A percentile compares a stretch with the other conserved stretches of the same genome.
Conservation (phyloP, 2,113 vertebrate genomes). For the Turnix velox region DNA sequence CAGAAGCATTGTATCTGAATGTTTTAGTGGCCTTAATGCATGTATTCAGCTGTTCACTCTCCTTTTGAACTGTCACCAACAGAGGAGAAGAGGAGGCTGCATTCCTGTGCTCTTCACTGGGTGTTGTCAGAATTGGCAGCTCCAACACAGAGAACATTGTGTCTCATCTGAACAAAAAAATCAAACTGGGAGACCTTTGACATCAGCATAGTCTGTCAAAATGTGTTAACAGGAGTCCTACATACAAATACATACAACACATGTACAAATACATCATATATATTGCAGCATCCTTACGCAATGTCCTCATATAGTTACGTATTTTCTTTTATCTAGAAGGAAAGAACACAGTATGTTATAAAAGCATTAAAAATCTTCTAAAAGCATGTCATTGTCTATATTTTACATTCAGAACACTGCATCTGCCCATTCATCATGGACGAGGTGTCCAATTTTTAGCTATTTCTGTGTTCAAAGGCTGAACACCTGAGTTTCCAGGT, state of each 20-base stretch:
- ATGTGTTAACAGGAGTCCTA: background rate
- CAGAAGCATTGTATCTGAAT: background rate
- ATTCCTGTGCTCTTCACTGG: background rate
- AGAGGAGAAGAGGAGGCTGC: background rate
- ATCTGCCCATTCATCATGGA: background rate
- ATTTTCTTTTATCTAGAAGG: background rate
- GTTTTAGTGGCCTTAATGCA: background rate
- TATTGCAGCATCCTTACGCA: rapidly evolving
- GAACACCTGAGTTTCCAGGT: background rate
- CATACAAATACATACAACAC: background rate
- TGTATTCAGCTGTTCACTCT: background rate
- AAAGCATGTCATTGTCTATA: background rate
- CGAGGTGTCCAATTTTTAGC: background rate
- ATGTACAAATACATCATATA: background rate
- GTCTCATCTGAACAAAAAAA: background rate
- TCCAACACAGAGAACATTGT: background rate
- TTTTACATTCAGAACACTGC: background rate
- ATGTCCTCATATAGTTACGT: rapidly evolving
- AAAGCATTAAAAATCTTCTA: background rate
- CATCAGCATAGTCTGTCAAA: background rate
- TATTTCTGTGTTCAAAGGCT: background rate
- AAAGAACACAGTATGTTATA: background rate
- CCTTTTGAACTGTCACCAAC: rapidly evolving
- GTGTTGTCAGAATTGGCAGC: background rate
- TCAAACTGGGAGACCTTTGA: background rate